Evolutionary conservation across 92 coral and sea anemone genomes (phyloP).

Genomic region (Phenganax stokvisi): DNA sequence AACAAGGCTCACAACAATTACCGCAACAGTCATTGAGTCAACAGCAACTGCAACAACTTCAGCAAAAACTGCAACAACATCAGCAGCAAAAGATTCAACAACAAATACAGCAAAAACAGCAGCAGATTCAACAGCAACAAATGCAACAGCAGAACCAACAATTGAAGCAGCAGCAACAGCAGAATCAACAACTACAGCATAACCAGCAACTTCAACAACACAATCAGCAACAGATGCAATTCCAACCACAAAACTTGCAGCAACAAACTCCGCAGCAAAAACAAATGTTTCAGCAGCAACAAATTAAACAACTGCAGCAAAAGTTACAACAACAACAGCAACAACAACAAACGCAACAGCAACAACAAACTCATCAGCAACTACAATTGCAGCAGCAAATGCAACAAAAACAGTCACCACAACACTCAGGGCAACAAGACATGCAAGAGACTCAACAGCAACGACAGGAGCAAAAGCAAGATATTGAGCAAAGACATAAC

Average conservation of each 20-base stretch:
- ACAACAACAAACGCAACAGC: conserved; percentile 7
- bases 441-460: too few species aligned
- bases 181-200: background rate
- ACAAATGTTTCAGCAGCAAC: background rate
- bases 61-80: conserved; percentile 8
- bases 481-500: too few species aligned
- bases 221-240: background rate
- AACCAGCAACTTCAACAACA: background rate
- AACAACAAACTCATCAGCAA: background rate
- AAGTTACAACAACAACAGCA: background rate
- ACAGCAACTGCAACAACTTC: conserved; percentile 18
- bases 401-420: background rate
- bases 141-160: conserved; percentile 14
- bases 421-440: background rate
- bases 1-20: conserved; percentile 27
- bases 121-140: background rate
- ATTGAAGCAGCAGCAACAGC: conserved; percentile 15
- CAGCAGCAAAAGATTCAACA: background rate
- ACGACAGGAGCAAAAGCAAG: too few species aligned
- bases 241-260: background rate
- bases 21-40: background rate
- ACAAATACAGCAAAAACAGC: background rate
- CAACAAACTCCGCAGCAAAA: conserved; percentile 10
- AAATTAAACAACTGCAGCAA: background rate
- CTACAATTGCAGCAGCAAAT: conserved; percentile 1